Conservation (phyloP, 2,113 vertebrate genomes). For the Oryzias celebensis region DNA sequence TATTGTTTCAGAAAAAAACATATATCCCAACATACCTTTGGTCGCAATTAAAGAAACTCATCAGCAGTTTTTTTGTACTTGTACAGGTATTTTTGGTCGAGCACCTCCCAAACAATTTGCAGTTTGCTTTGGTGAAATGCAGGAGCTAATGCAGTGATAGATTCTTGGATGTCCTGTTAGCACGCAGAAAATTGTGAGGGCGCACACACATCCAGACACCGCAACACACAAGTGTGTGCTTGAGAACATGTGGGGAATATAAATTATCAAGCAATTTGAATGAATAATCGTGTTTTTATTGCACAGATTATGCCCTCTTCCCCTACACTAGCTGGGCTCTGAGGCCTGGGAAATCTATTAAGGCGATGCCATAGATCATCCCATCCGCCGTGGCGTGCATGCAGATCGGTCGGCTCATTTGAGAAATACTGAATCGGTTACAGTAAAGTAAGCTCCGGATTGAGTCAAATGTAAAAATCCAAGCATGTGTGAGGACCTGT, state of each 20-base stretch:
- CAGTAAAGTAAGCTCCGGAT: constrained; percentile 80
- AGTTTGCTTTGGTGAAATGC: too few relatives aligned
- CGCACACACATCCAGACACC: constrained; percentile 1
- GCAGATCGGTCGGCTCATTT: constrained; percentile 74
- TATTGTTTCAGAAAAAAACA: too few relatives aligned
- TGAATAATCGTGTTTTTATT: constrained; percentile 82
- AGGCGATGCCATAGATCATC: constrained; percentile 78
- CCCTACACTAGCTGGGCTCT: constrained; percentile 67
- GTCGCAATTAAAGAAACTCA: too few relatives aligned
- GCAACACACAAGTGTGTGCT: constrained; percentile 11
- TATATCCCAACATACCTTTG: too few relatives aligned
- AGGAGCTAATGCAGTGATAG: too few relatives aligned
- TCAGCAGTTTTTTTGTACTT: too few relatives aligned
- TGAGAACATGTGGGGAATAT: constrained; percentile 47
- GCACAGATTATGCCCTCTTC: constrained; percentile 73
- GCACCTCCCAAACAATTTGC: too few relatives aligned
- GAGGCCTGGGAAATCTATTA: constrained; percentile 80
- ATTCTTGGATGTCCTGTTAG: too few relatives aligned
- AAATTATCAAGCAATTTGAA: constrained; percentile 77
- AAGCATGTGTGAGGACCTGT: constrained; percentile 81
- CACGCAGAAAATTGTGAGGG: too few relatives aligned
- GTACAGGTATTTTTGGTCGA: too few relatives aligned
- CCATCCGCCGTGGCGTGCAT: constrained; percentile 68
- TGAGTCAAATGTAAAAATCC: constrained; percentile 83
- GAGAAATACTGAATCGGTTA: constrained; percentile 83